Evolutionary conservation across 2,888 invertebrate species (phyloP).

Genomic region (Lacanobia wlatinum): DNA sequence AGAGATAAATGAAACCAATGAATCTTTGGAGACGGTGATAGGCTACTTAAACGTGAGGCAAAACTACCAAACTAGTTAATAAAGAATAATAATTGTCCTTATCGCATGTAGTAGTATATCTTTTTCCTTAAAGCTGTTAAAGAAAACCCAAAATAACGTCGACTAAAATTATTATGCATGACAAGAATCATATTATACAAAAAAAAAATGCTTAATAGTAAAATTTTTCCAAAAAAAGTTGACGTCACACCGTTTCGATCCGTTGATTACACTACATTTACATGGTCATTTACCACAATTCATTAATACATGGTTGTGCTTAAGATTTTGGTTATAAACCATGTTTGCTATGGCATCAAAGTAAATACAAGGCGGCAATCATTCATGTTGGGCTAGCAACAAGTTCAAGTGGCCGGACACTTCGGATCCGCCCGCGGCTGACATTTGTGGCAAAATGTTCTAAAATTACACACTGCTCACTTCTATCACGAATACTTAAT

Average conservation of each 20-base stretch:
- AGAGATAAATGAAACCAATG: no score
- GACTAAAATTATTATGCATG: background rate
- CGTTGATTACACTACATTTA: conserved; percentile 19
- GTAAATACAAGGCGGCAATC: conserved; percentile 53
- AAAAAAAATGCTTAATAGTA: background rate
- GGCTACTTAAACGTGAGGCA: no score
- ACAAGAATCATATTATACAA: background rate
- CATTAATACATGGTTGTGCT: conserved; percentile 6
- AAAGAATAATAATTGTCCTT: conserved; percentile 24
- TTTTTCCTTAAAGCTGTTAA: conserved; percentile 15
- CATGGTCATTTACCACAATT: conserved; percentile 14
- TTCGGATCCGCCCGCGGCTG: conserved; percentile 64
- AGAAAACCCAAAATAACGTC: conserved; percentile 1
- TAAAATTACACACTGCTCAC: conserved; percentile 80
- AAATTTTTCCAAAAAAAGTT: conserved; percentile 1
- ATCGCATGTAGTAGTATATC: background rate
- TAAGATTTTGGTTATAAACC: conserved; percentile 31
- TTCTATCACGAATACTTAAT: conserved; percentile 84
- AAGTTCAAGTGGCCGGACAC: conserved; percentile 60
- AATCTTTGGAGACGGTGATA: no score
- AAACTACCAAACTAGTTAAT: background rate
- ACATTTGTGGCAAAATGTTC: conserved; percentile 77
- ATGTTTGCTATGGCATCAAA: conserved; percentile 16
- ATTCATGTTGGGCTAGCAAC: conserved; percentile 56
- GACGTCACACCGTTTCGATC: conserved; percentile 16